Base-by-base conservation (phyloP, 2,113 vertebrate genomes). In the Platanista minor region DNA sequence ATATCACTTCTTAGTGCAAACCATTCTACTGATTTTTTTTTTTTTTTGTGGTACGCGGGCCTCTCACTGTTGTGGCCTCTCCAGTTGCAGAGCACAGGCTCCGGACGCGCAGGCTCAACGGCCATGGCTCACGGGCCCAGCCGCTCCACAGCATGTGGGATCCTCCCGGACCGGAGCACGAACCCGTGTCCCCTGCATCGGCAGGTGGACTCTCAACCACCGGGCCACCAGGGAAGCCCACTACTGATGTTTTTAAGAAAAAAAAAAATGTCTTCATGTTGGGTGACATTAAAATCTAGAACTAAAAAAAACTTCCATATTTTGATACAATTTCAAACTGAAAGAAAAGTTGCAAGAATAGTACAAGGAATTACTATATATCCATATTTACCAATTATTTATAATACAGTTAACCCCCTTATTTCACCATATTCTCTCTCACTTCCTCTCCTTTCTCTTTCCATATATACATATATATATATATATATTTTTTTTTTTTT, bases 1-100 rank as follows among this genome's bases (percentile, higher is more conserved):
- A 97, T 90, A 97, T 75, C 78, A 94, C n/a, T 96, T 97, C 59
- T 64, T 67, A 78, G 39, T 92, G 13, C 64, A 95, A 96, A 17
- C 10, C 39, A 66, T n/a, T 33, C 27, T 91, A 71, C 64, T 89
- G 33, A 15, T 18, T 31, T 75, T 75, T 81, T 69, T 52, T n/a
- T n/a, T n/a, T n/a, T n/a, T n/a, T n/a, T n/a, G n/a, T n/a, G n/a
- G n/a, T n/a, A n/a, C n/a, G n/a, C n/a, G n/a, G n/a, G n/a, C n/a
- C n/a, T n/a, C n/a, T n/a, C n/a, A n/a, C n/a, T n/a, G n/a, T n/a
- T n/a, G n/a, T n/a, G n/a, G n/a, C n/a, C n/a, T n/a, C n/a, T n/a
- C n/a, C n/a, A n/a, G n/a, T n/a, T n/a, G n/a, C n/a, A n/a, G n/a
- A n/a, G n/a, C n/a, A n/a, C n/a, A n/a, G n/a, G n/a, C n/a, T n/a